Evolutionary conservation across 2,888 invertebrate genomes (phyloP), one percentile per base, ranked within the genome.

Genomic region (Caenorhabditis uteleia): DNA sequence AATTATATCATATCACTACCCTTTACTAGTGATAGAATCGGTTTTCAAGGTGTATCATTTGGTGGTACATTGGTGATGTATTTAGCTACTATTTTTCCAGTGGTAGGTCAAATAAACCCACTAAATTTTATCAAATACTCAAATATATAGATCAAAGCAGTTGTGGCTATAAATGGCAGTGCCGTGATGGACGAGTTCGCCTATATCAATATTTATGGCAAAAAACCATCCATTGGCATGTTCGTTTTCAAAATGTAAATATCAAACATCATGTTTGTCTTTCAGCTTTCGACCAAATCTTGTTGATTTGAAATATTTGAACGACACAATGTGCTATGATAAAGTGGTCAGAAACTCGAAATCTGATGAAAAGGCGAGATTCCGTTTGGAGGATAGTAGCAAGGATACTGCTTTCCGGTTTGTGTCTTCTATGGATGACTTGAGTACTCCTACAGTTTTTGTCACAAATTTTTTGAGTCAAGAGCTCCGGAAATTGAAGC

Each of bases 11-110:
- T 23, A n/a, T 65, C 65, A 1, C 31, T 58, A 7, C 39, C 65
- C 2, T 58, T 45, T 18, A 59, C 59, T 2, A n/a, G 18, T 0
- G 14, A 55, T 2, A 29, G 27, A 36, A 31, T 65, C 12, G 65
- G 55, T 0, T 44, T 65, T 14, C 59, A 65, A 50, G 65, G 65
- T 10, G 59, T 65, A 0, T 65, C 65, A 4, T 59, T 59, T 18
- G 65, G 65, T 14, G 58, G 50, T 0, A 55, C 49, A 0, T 48
- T 65, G 10, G 55, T 31, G 0, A 46, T 59, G 43, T 47, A 42
- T 34, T 27, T 65, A 0, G 14, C 65, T 2, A 59, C 65, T 16
- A 65, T 38, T 20, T 38, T 58, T 21, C 54, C 54, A 2, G 20
- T 42, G 12, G 54, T 65, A 14, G 18, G 12, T 26, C 12, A 16